Conservation (phyloP, 2,888 invertebrate species). For the Mayetiola destructor region DNA sequence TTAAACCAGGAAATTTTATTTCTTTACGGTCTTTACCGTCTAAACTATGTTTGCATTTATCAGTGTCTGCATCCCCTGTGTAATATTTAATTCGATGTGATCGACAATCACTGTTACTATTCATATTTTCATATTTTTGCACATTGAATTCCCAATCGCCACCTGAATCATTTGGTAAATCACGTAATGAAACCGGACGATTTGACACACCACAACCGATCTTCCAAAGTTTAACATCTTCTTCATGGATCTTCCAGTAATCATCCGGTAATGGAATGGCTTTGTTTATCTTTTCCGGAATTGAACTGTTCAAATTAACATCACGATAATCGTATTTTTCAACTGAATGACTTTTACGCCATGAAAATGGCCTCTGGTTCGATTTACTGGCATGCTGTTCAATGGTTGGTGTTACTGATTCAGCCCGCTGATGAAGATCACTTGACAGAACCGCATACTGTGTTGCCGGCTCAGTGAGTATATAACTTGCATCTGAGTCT, state of each 20-base stretch:
- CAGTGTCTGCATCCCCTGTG: constrained; percentile 15
- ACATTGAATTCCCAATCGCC: constrained; percentile 15
- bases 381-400: background rate
- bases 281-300: constrained; percentile 16
- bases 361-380: background rate
- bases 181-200: constrained; percentile 8
- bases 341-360: constrained; percentile 9
- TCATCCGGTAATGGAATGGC: constrained; percentile 17
- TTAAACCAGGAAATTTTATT: constrained; percentile 18
- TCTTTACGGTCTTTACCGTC: constrained; percentile 14
- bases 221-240: constrained; percentile 17
- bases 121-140: constrained; percentile 15
- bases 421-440: background rate
- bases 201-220: constrained; percentile 15
- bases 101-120: background rate
- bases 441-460: constrained; percentile 16
- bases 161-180: constrained; percentile 5
- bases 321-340: constrained; percentile 17
- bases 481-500: constrained; percentile 18
- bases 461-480: constrained; percentile 16
- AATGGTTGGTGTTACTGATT: background rate
- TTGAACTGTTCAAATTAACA: constrained; percentile 14
- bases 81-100: constrained; percentile 17
- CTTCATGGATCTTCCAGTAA: constrained; percentile 18
- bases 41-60: constrained; percentile 14